Evolutionary conservation across 2,113 vertebrate species (phyloP), one percentile per base, ranked within the genome.

Genomic region (Rostratula benghalensis): DNA sequence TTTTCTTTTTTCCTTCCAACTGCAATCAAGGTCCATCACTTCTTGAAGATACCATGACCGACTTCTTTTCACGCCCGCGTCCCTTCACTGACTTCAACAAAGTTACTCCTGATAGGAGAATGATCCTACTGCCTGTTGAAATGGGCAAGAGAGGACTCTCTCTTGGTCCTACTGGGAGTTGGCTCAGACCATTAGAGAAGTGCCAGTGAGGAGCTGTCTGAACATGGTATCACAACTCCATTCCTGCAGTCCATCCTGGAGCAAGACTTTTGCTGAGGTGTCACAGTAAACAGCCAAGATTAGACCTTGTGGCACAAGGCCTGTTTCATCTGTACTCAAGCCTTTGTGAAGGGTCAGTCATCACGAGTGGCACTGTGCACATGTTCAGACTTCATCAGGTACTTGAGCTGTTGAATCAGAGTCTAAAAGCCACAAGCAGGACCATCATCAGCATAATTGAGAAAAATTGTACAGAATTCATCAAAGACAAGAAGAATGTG

Each of bases 191-290:
- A 11, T 46, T 89, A 94, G 35, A 82, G 60, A 82, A 75, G 57
- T 76, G 39, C 73, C 69, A 75, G 24, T 75, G 81, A 91, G 91
- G 61, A 93, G 78, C 53, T 35, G 37, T 87, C 95, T 93, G 78
- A 82, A 60, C 39, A 14, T 60, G 31, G 22, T 81, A 67, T 79
- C 67, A 67, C 60, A 86, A 17, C 73, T 91, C 69, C 65, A 35
- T 89, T 95, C 56, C 77, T 89, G 69, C 65, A 31, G 30, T 79
- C 46, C 57, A 23, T 71, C 61, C 65, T 57, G 77, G 61, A 94
- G 31, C 70, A 88, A 94, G 89, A 68, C 87, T 84, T 94, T 87
- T 41, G 74, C 43, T 91, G 82, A 95, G 37, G 48, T 78, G 33
- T 91, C 51, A 56, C 7, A 4, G 70, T 89, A 87, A 94, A 89